Evolutionary conservation across 1,140 invertebrate genomes (phyloP).

Genomic region (Zaprionus ornatus): DNA sequence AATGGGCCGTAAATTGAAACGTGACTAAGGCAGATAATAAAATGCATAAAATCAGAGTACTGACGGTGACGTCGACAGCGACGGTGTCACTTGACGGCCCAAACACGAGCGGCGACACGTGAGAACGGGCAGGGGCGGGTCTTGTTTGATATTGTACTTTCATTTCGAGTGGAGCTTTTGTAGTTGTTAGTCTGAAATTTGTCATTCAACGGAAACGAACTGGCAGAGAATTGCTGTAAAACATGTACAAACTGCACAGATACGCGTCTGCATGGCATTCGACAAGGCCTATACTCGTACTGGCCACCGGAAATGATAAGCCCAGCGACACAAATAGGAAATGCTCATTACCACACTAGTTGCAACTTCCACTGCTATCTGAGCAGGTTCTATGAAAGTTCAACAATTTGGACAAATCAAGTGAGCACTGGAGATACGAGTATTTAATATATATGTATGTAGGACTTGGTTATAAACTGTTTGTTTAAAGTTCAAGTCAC

Average conservation of each 20-base stretch:
- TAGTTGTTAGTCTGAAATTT: conserved; percentile 58
- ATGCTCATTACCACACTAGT: conserved; percentile 11
- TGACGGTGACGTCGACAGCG: conserved; percentile 40
- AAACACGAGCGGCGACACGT: conserved; percentile 61
- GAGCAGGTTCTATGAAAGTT: too few species aligned
- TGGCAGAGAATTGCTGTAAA: conserved; percentile 26
- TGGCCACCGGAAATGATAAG: conserved; percentile 20
- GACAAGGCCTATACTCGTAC: not conserved
- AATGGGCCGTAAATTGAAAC: conserved; percentile 84
- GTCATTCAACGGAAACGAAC: conserved; percentile 68
- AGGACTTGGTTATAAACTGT: too few species aligned
- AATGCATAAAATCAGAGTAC: conserved; percentile 82
- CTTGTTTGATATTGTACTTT: conserved; percentile 46
- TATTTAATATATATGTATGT: too few species aligned
- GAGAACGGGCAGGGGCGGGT: conserved; percentile 32
- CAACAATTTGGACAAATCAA: not conserved
- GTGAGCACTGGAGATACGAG: too few species aligned
- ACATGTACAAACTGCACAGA: conserved; percentile 9
- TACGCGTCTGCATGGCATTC: conserved; percentile 3
- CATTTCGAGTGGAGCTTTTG: conserved; percentile 12
- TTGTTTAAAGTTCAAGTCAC: too few species aligned
- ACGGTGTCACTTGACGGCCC: conserved; percentile 46
- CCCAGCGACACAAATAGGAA: not conserved
- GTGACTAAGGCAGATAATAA: conserved; percentile 83
- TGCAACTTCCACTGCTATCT: not conserved